Evolutionary conservation across 1,140 invertebrate species (phyloP).

Genomic region (Hylaeus volcanicus): DNA sequence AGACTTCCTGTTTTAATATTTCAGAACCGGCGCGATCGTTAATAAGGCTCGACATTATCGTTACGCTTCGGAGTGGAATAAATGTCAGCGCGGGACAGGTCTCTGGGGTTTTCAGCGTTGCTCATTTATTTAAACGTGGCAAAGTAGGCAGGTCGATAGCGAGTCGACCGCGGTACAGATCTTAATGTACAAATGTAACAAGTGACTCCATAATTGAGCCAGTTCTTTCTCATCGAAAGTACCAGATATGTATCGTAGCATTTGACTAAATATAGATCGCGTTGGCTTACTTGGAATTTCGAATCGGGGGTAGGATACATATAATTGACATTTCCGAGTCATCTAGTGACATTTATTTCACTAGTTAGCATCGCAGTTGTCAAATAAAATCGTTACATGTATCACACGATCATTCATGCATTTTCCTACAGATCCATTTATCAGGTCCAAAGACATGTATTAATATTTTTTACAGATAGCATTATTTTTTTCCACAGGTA

Average conservation of each 20-base stretch:
- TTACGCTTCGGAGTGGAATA: background rate
- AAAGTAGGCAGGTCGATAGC: background rate
- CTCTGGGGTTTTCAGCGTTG: background rate
- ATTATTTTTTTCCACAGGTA: no score
- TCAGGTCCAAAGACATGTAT: no score
- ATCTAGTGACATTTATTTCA: no score
- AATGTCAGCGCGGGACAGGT: background rate
- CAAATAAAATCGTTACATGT: no score
- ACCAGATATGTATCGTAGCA: background rate
- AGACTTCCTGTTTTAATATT: background rate
- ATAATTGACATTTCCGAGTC: background rate
- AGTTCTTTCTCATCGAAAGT: slow-evolving; percentile 6
- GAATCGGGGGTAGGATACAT: background rate
- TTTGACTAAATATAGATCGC: slow-evolving; percentile 5
- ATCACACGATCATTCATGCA: no score
- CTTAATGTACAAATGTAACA: background rate
- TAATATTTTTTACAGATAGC: no score
- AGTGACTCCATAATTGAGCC: slow-evolving; percentile 6
- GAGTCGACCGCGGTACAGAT: background rate
- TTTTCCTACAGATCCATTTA: no score
- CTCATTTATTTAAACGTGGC: slow-evolving; percentile 4
- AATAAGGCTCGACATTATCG: background rate
- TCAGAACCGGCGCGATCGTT: background rate
- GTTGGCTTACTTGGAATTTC: slow-evolving; percentile 11
- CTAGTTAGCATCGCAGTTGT: no score